Evolutionary conservation across 2,888 invertebrate genomes (phyloP), one percentile per base, ranked within the genome.

Genomic region (Pedicia rivosa): DNA sequence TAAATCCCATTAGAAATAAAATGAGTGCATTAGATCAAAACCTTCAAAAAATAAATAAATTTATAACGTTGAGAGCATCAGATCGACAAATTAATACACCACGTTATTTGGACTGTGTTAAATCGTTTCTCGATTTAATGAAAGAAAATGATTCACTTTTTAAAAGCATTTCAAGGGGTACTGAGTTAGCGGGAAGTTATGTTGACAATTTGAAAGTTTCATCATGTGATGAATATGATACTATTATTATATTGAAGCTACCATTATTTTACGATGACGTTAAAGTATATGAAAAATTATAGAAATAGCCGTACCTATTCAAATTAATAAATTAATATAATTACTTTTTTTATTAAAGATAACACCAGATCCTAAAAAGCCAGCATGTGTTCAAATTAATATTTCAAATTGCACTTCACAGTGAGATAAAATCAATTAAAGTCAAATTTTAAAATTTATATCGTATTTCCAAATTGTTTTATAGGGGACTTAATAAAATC

Each of bases 31-130:
- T n/a, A n/a, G 17, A 16, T 17, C 17, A 17, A 30, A 30, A n/a
- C 17, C 17, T 32, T 20, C 32, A 32, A 32, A 13, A 19, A 13
- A 17, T 32, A 15, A 32, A 20, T 22, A 32, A 32, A 19, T 32
- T 32, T 13, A 32, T 32, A 19, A 20, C 17, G 8, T 19, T 17
- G 13, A 32, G 13, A 13, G 20, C 17, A 10, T n/a, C n/a, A n/a
- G n/a, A n/a, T n/a, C 32, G 20, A 19, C 12, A 32, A 20, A 13
- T 12, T 4, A 19, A 19, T 13, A 17, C 20, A 5, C 12, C 17
- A 4, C 32, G 20, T 20, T 32, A 32, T 9, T 19, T 19, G 5
- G 20, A n/a, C 2, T 17, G 17, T 13, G 19, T 32, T 12, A 20
- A 20, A 19, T 32, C 20, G n/a, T 32, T 32, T 17, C 10, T 32